Evolutionary conservation across 2,797 vertebrate species (phyloP).

Genomic region (Labeo calbasu): DNA sequence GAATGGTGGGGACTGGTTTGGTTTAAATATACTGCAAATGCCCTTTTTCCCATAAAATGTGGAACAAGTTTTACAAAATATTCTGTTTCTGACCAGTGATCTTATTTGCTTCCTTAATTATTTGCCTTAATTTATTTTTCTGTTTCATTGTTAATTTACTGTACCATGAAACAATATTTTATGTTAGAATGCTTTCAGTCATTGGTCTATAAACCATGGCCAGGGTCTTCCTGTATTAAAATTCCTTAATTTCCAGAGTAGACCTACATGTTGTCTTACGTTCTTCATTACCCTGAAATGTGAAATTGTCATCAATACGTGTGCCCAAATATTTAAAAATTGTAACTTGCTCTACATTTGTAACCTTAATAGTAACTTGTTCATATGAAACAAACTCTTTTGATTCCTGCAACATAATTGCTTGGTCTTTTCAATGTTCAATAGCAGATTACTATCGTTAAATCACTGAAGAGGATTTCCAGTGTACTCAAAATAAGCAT

Average conservation of each 20-base stretch:
- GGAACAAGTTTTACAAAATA: background rate
- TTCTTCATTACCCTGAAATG: background rate
- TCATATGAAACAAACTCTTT: background rate
- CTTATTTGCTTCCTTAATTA: constrained; percentile 3
- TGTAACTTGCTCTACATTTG: too few relatives aligned
- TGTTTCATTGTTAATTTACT: background rate
- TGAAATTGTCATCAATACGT: too few relatives aligned
- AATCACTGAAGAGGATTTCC: background rate
- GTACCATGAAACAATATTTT: background rate
- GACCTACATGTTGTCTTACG: background rate
- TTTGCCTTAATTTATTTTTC: background rate
- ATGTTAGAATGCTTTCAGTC: background rate
- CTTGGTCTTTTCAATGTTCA: background rate
- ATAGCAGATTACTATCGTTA: background rate
- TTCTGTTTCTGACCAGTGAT: background rate
- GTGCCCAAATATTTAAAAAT: too few relatives aligned
- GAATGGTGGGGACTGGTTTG: background rate
- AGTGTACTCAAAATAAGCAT: background rate
- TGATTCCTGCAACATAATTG: background rate
- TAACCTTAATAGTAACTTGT: too few relatives aligned
- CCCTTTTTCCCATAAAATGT: background rate
- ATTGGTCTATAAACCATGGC: background rate
- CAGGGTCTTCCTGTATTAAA: background rate
- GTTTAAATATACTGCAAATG: background rate
- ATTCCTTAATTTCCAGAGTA: background rate